These are phyloP conservation scores for Atractosteus spatula DNA, from an alignment of 2,113 vertebrate species.

Conservation along the genomic window DNA sequence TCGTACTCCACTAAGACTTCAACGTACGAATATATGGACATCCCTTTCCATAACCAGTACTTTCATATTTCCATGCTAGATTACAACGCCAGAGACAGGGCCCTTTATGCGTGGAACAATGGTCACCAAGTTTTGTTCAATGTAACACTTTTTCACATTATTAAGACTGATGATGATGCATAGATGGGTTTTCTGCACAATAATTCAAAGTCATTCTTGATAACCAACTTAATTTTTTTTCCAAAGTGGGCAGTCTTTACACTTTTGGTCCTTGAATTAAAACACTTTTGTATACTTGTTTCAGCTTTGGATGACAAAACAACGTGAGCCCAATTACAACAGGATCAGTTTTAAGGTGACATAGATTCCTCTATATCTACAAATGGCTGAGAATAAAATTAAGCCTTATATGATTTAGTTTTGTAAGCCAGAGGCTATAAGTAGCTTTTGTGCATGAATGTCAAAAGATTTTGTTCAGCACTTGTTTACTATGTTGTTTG, in stretches of 20 bases:
- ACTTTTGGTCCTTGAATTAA: slow-evolving; percentile 35
- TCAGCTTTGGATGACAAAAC: slow-evolving; percentile 29
- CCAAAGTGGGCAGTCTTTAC: slow-evolving; percentile 20
- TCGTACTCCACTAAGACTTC: slow-evolving; percentile 96
- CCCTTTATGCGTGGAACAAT: slow-evolving; percentile 97
- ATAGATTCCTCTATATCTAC: slow-evolving; percentile 16
- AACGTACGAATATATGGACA: slow-evolving; percentile 92
- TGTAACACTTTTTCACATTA: slow-evolving; percentile 94
- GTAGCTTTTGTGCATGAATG: slow-evolving; percentile 61
- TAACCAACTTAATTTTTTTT: slow-evolving; percentile 30
- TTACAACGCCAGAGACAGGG: slow-evolving; percentile 93
- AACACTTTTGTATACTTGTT: slow-evolving; percentile 36
- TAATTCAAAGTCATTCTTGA: slow-evolving; percentile 42
- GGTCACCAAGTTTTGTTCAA: slow-evolving; percentile 98
- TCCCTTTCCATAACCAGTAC: slow-evolving; percentile 98
- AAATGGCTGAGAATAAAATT: slow-evolving; percentile 47
- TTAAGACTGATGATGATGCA: slow-evolving; percentile 93
- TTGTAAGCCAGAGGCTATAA: slow-evolving; percentile 31
- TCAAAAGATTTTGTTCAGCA: slow-evolving; percentile 40
- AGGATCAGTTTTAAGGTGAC: background rate
- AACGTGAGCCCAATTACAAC: background rate
- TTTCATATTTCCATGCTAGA: slow-evolving; percentile 99
- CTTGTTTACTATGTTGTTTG: slow-evolving; percentile 24
- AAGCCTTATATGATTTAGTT: slow-evolving; percentile 47
- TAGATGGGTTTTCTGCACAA: slow-evolving; percentile 55